Base-by-base conservation (phyloP, 2,888 invertebrate genomes). In the Venusia cambrica region DNA sequence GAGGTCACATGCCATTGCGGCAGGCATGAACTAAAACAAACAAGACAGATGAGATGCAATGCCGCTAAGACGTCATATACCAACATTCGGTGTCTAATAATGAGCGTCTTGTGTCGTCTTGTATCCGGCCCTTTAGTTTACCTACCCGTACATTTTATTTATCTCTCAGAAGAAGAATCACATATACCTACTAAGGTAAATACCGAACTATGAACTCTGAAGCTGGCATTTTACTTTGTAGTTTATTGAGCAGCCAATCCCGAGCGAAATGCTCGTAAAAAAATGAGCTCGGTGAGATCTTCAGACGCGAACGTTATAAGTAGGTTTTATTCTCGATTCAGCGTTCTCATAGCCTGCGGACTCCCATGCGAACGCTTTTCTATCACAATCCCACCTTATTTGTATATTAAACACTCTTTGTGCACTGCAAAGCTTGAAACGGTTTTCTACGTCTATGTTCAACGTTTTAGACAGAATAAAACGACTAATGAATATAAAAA, bases 361-460 rank as follows among this genome's bases (percentile, higher is more conserved):
- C 42, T 59, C 56, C 53, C 59, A 49, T 46, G 56, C 36, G 56
- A 47, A 52, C 51, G 49, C 48, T 52, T 54, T 41, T 42, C 37
- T 55, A 49, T 47, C 48, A 52, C 57, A 57, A 54, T 51, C 44
- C 51, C 37, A 31, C 34, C 52, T 52, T 57, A 56, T 58, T 56
- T 57, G 56, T 55, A 50, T 51, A 57, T 61, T 54, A 35, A 61
- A 61, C 53, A 39, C 48, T 55, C 54, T 49, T 49, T 54, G 54
- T 54, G 55, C 35, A 47, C 38, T 42, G 45, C 54, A 48, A 54
- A 54, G 57, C 51, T 48, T 44, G 50, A n/a, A n/a, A 37, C 42
- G 40, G 14, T 34, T 39, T 8, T 24, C 16, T 31, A 38, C 34
- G 41, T 31, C 29, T 28, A 22, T 38, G 29, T 38, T 33, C 39